Evolutionary conservation across 2,888 invertebrate genomes (phyloP), one percentile per base, ranked within the genome.

Genomic region (Mythimna ferrago): DNA sequence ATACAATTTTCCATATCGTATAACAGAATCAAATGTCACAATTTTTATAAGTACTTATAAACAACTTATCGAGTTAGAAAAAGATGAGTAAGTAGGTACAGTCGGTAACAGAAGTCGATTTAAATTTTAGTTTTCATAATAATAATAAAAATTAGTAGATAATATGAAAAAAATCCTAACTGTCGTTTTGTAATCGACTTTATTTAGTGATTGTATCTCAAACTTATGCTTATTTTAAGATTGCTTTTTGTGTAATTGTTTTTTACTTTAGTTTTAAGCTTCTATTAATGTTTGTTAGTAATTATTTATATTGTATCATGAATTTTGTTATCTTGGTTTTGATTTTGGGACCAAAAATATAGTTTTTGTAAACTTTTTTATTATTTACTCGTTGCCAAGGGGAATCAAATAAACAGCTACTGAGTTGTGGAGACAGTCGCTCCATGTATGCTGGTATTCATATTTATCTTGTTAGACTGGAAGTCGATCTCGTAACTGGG

Each of bases 281-380:
- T 76, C 68, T 58, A 0, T 63, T 19, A 66, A 19, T 44, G 21
- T 44, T 72, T 53, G 0, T 54, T 61, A n/a, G 38, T 26, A 21
- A 21, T 21, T 63, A 66, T 54, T 54, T 62, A 51, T 53, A 65
- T 44, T 44, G 7, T 53, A 11, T 57, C 48, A 26, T 57, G 48
- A 57, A n/a, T 66, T 66, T 66, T 65, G 2, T 63, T 51, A 44
- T 64, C 48, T 64, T 73, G 73, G 60, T 73, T 80, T 76, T 76
- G 56, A 60, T 73, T 58, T 70, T 70, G 77, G 80, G 81, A 70
- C 73, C 81, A 71, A 80, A 71, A 77, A 81, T 77, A 80, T 65
- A 81, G 54, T 16, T 76, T 70, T 71, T 58, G 16, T 38, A 51
- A 53, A 51, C 11, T n/a, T 10, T 57, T 76, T 53, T 11, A 16